These are phyloP conservation scores for Gerris buenoi DNA, from an alignment of 1,140 invertebrate species.

Conservation along the genomic window DNA sequence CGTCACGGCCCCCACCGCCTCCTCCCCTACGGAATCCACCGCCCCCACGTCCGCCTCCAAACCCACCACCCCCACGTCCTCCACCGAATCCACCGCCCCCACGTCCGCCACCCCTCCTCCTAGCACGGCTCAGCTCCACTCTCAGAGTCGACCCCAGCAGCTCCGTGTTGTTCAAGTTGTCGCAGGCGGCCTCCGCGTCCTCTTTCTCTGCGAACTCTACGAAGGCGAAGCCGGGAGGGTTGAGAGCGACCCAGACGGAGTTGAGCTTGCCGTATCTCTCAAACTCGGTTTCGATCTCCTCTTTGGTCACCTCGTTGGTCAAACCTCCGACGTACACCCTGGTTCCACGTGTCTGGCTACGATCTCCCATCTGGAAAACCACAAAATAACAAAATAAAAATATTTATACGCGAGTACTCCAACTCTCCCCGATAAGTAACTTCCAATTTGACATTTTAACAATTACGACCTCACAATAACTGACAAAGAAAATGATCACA, in stretches of 20 bases:
- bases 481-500: too few species aligned
- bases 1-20: slow-evolving; percentile 32
- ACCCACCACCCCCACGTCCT: slow-evolving; percentile 37
- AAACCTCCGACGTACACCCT: slow-evolving; percentile 73
- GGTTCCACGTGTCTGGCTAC: slow-evolving; percentile 35
- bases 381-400: slow-evolving; percentile 64
- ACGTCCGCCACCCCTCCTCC: slow-evolving; percentile 38
- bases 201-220: slow-evolving; percentile 91
- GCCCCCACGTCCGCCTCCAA: slow-evolving; percentile 30
- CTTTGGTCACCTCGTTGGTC: slow-evolving; percentile 67
- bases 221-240: slow-evolving; percentile 94
- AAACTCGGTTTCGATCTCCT: slow-evolving; percentile 71
- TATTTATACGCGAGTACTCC: too few species aligned
- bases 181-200: slow-evolving; percentile 87
- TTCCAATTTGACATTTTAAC: too few species aligned
- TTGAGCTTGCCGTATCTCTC: slow-evolving; percentile 82
- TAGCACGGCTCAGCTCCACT: slow-evolving; percentile 66
- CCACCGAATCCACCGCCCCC: slow-evolving; percentile 36
- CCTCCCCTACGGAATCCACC: slow-evolving; percentile 33
- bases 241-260: slow-evolving; percentile 90
- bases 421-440: too few species aligned
- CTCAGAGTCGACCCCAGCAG: slow-evolving; percentile 62
- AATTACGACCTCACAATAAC: too few species aligned
- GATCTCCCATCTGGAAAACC: slow-evolving; percentile 36
- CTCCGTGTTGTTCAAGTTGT: slow-evolving; percentile 74